These are phyloP conservation scores for Ahaetulla prasina DNA, from an alignment of 2,113 vertebrate species.

Conservation along the genomic window DNA sequence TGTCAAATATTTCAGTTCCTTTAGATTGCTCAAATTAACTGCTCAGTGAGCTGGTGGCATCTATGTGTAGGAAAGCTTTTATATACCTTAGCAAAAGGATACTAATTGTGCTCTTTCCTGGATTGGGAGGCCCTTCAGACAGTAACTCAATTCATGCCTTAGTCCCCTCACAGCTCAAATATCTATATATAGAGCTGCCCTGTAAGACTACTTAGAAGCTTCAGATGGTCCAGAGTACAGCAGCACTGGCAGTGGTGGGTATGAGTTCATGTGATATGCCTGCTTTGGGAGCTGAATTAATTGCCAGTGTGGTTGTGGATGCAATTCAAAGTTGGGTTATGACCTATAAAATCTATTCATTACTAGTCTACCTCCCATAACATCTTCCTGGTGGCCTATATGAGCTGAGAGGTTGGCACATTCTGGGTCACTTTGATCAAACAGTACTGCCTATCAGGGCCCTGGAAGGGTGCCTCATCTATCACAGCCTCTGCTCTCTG, in stretches of 20 bases:
- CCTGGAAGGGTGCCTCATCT: background rate
- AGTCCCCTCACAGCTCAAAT: background rate
- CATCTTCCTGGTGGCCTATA: background rate
- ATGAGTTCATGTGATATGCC: background rate
- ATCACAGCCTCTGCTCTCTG: background rate
- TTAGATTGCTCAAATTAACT: background rate
- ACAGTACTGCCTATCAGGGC: background rate
- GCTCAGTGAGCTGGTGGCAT: background rate
- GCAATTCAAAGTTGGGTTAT: background rate
- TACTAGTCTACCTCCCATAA: background rate
- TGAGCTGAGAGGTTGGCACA: background rate
- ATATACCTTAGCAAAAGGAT: background rate
- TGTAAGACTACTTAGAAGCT: background rate
- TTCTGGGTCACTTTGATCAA: background rate
- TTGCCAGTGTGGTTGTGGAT: background rate
- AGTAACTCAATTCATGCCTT: background rate
- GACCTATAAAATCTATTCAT: background rate
- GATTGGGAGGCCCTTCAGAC: background rate
- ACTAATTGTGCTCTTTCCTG: background rate
- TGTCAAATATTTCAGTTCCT: background rate
- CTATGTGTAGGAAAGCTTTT: background rate
- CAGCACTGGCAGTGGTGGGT: background rate
- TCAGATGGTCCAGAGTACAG: background rate
- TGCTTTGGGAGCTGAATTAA: background rate
- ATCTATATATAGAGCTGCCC: background rate